Percentiles rank a stretch among this genome's conserved stretches.
Conservation (phyloP, 2,888 invertebrate species). For the Drosophila pullipes region DNA sequence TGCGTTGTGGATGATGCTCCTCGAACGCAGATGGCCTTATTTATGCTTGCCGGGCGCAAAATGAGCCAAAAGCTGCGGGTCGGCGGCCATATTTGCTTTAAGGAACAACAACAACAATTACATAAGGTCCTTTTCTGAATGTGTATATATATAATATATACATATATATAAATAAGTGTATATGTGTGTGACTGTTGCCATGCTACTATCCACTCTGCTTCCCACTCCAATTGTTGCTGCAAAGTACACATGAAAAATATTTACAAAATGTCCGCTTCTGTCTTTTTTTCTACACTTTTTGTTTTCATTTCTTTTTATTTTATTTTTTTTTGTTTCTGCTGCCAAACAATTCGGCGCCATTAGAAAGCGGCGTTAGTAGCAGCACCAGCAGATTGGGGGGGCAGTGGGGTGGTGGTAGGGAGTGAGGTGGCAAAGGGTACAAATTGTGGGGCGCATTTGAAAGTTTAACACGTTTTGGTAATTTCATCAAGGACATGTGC, state of each 20-base stretch:
- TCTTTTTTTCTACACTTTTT: constrained; percentile 5
- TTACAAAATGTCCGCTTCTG: constrained; percentile 61
- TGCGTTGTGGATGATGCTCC: constrained; percentile 48
- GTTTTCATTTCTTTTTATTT: background rate
- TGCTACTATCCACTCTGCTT: constrained; percentile 36
- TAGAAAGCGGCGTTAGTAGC: constrained; percentile 29
- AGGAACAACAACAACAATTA: constrained; percentile 42
- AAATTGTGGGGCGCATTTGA: constrained; percentile 58
- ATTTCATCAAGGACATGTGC: constrained; percentile 68
- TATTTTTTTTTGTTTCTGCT: constrained; percentile 37
- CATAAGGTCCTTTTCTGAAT: constrained; percentile 11
- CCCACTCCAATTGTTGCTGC: constrained; percentile 49
- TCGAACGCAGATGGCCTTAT: constrained; percentile 53
- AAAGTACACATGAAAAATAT: constrained; percentile 70
- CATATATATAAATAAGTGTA: constrained; percentile 2
- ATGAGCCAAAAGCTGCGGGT: constrained; percentile 75
- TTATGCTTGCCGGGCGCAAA: constrained; percentile 65
- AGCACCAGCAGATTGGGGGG: background rate
- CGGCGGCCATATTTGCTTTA: constrained; percentile 58
- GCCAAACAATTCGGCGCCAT: constrained; percentile 71
- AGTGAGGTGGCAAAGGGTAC: constrained; percentile 24
- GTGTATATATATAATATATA: background rate
- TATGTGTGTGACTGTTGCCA: constrained; percentile 41
- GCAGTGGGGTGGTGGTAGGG: background rate
- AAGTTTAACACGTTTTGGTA: constrained; percentile 72